Base-by-base conservation (phyloP, 2,797 vertebrate genomes). In the Falco naumanni region DNA sequence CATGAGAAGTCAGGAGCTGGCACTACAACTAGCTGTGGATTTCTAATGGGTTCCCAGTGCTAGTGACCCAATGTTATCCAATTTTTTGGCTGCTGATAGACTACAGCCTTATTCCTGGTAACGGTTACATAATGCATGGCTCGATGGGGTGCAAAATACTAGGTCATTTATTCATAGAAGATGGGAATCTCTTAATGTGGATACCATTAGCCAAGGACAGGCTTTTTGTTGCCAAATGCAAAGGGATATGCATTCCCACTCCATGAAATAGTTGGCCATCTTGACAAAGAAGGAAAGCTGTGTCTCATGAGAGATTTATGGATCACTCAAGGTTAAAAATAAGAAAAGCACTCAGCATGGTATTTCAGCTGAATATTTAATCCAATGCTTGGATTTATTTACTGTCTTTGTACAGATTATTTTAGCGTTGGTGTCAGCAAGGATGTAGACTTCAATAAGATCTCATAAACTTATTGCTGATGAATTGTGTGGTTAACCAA, bases 351-450 rank as follows among this genome's bases (percentile, higher is more conserved):
- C 72, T 64, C 14, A 88, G 14, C 20, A 34, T 61, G 41, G 41
- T 75, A 68, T 94, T 93, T 92, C 45, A 87, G 29, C 66, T 84
- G 59, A 81, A 68, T 57, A 10, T 84, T 85, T 93, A 92, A 89
- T 93, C 84, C 74, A 68, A 22, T 53, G 28, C 13, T 78, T 78
- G 84, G 77, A 64, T 89, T 92, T 92, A 93, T 94, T 94, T 96
- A 81, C 66, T 68, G 53, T 68, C 54, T 57, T 90, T 89, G 41
- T 64, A 57, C 31, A 64, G 50, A 89, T 89, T 90, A 78, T 60
- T 86, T 94, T 65, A 89, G 3, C 2, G 4, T 29, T 66, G 53
- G 53, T 86, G 89, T 93, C 74, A 89, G 41, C 61, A 75, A 81
- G 28, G 57, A 48, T 69, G 20, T 11, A 54, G 74, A 54, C 50